These are phyloP conservation scores for Chaetodon trifascialis DNA, from an alignment of 2,113 vertebrate genomes.

Conservation along the genomic window DNA sequence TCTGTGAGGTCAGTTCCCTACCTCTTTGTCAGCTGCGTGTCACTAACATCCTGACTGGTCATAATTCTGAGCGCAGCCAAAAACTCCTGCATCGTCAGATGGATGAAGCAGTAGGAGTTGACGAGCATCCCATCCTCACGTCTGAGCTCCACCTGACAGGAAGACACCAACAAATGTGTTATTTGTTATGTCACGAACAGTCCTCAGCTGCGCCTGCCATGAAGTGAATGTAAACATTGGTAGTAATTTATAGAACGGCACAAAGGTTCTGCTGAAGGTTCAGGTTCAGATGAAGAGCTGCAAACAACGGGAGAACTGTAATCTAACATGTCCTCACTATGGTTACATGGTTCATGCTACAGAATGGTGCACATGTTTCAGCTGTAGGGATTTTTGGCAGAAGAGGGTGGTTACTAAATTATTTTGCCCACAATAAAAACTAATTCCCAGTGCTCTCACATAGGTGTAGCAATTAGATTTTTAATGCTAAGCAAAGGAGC, in stretches of 20 bases:
- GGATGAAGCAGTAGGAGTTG: slow-evolving; percentile 86
- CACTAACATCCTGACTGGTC: slow-evolving; percentile 82
- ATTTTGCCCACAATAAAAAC: too few species aligned
- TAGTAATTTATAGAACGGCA: neutral
- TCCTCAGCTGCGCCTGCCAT: neutral
- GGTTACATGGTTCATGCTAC: too few species aligned
- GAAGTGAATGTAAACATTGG: neutral
- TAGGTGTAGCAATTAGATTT: neutral
- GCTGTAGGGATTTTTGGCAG: neutral
- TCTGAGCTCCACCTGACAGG: slow-evolving; percentile 82
- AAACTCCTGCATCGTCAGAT: slow-evolving; percentile 93
- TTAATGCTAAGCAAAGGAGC: neutral
- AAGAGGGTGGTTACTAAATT: neutral
- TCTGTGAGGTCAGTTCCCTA: neutral
- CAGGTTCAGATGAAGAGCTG: neutral
- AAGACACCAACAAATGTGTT: neutral
- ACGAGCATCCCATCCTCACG: slow-evolving; percentile 58
- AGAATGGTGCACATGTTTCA: neutral
- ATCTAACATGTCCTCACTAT: too few species aligned
- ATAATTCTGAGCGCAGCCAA: slow-evolving; percentile 90
- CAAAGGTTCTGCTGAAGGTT: neutral
- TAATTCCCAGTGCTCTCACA: too few species aligned
- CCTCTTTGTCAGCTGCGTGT: slow-evolving; percentile 78
- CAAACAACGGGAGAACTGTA: neutral
- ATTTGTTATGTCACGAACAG: neutral